Evolutionary conservation across 2,113 vertebrate genomes (phyloP), one percentile per base, ranked within the genome.

Genomic region (Neodon shergylaensis): DNA sequence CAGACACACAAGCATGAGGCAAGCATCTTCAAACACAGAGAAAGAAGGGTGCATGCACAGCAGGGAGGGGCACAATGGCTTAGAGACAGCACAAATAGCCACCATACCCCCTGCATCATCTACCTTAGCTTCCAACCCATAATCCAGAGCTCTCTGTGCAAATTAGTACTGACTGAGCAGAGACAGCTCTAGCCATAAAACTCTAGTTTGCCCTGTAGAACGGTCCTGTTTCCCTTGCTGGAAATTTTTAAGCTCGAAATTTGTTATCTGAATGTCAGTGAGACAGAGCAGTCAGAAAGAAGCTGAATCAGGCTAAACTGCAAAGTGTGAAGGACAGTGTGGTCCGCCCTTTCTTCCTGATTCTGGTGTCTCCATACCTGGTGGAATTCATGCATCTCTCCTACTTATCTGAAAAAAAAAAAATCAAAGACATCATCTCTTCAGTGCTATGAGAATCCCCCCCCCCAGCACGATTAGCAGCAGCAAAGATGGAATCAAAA

Each of bases 231-330:
- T 66, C 42, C 33, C 65, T 89, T 61, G 24, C 39, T 82, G 28
- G 26, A 3, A 86, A 96, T 83, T 49, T 91, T 42, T n/a, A 93
- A 74, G 74, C 52, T 83, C 88, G 90, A 95, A 83, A 70, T 12
- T 16, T 84, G 12, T 88, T 73, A 72, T 79, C 42, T 76, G 26
- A 33, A 39, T 21, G 1, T 39, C 83, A 76, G 36, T 79, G 70
- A 95, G 21, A 89, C 1, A 22, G 28, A 78, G 66, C 63, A 10
- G 28, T 26, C 1, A 65, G 21, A 49, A 44, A 65, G 36, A 24
- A 44, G 13, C 33, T 7, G 31, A 84, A 36, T 78, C 2, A 21
- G 21, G 39, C 21, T 68, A 70, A 70, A 88, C 22, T 1, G 14
- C 44, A 63, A 68, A 89, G 82, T 31, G 4, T 65, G 13, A 65